A percentile compares a stretch with the other conserved stretches of the same genome.
Evolutionary conservation across 2,888 invertebrate genomes (phyloP).

Genomic region (Agrotis segetum): DNA sequence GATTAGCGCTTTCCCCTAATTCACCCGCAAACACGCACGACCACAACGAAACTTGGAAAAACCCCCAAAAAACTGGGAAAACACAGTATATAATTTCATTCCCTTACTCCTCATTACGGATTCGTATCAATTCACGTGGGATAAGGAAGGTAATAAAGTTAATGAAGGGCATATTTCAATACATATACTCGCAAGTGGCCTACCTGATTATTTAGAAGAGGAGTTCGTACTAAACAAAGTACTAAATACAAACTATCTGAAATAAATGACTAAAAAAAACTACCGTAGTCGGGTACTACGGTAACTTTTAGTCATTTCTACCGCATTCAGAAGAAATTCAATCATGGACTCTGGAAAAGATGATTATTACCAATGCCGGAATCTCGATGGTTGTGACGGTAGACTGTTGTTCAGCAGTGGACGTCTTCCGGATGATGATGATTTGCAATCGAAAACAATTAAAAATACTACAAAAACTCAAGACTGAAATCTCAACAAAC

Average conservation of each 20-base stretch:
- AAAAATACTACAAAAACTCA: not conserved
- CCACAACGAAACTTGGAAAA: not conserved
- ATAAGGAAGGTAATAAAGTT: not conserved
- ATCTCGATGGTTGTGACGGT: no score
- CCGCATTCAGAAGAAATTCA: no score
- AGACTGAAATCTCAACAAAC: conserved; percentile 14
- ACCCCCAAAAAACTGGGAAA: not conserved
- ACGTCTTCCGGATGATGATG: no score
- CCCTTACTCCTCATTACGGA: not conserved
- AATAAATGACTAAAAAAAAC: no score
- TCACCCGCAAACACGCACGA: conserved; percentile 16
- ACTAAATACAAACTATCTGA: not conserved
- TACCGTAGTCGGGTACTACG: no score
- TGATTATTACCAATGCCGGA: no score
- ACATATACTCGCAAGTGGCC: not conserved
- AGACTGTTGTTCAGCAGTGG: no score
- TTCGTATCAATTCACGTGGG: not conserved
- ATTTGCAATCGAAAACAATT: not conserved
- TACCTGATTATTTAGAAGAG: not conserved
- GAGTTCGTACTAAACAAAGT: not conserved
- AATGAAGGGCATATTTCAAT: not conserved
- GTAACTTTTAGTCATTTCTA: no score
- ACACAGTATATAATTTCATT: not conserved
- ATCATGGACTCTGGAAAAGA: no score
- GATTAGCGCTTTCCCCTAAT: conserved; percentile 11